phyloP scores from a whole-genome alignment of 2,113 vertebrate species.

The Tragelaphus scriptus region DNA sequence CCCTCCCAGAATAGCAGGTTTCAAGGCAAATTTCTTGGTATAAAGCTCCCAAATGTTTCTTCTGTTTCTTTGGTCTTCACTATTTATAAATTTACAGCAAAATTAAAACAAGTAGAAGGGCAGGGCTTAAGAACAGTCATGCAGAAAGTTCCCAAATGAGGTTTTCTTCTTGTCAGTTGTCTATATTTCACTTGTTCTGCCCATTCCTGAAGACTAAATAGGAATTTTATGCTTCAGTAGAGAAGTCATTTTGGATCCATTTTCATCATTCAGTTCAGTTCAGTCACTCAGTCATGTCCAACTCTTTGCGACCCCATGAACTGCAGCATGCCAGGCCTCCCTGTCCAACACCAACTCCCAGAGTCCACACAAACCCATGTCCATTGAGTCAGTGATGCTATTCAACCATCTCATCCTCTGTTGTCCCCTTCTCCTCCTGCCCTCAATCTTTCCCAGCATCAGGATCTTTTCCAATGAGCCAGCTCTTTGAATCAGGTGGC shows the following conservation, averaged over 20 bases:
- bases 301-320: neutral
- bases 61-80: neutral
- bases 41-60: neutral
- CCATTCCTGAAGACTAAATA: neutral
- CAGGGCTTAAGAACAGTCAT: neutral
- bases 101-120: neutral
- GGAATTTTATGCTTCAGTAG: neutral
- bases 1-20: neutral
- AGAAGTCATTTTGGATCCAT: neutral
- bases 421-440: neutral
- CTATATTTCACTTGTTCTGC: neutral
- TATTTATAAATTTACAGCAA: neutral
- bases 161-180: neutral
- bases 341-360: neutral
- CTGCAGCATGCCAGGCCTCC: neutral
- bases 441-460: neutral
- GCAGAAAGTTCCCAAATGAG: neutral
- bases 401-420: neutral
- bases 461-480: neutral
- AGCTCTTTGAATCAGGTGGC: neutral
- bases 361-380: neutral
- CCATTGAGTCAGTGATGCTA: neutral
- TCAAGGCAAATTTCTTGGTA: neutral
- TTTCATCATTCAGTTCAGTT: neutral
- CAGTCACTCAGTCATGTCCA: fast-evolving